These are phyloP conservation scores for Sylvicola cinctus DNA, from an alignment of 2,888 invertebrate species.

Conservation along the genomic window DNA sequence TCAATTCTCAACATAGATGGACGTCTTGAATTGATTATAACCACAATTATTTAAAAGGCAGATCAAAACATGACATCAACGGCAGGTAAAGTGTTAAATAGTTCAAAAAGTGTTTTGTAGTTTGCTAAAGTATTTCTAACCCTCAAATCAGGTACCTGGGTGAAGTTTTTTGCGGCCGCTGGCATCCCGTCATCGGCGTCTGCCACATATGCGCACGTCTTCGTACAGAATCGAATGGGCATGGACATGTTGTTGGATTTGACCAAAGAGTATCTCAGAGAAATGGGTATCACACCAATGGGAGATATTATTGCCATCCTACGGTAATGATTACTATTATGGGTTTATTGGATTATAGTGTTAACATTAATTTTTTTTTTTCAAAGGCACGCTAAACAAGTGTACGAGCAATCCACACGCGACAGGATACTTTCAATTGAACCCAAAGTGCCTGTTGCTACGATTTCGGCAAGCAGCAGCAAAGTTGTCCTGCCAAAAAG, in stretches of 20 bases:
- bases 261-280: conserved; percentile 66
- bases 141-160: conserved; percentile 45
- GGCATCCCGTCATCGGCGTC: conserved; percentile 57
- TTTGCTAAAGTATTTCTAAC: too few relatives aligned
- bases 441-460: conserved; percentile 29
- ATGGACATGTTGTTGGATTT: conserved; percentile 70
- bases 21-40: too few relatives aligned
- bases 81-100: too few relatives aligned
- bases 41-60: too few relatives aligned
- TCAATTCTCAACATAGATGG: too few relatives aligned
- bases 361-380: conserved; percentile 1
- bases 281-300: conserved; percentile 70
- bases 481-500: too few relatives aligned
- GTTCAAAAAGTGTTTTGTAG: too few relatives aligned
- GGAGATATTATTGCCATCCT: conserved; percentile 49
- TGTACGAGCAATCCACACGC: conserved; percentile 34
- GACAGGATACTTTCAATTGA: conserved; percentile 30
- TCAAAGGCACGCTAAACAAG: conserved; percentile 34
- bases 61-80: too few relatives aligned
- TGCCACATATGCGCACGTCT: conserved; percentile 67
- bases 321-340: conserved; percentile 25
- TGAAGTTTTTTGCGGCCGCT: conserved; percentile 67
- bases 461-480: conserved; percentile 26
- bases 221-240: conserved; percentile 70
- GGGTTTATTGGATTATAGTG: neutral